Base-by-base conservation (phyloP, 2,113 vertebrate genomes). In the Ptilonorhynchus violaceus region DNA sequence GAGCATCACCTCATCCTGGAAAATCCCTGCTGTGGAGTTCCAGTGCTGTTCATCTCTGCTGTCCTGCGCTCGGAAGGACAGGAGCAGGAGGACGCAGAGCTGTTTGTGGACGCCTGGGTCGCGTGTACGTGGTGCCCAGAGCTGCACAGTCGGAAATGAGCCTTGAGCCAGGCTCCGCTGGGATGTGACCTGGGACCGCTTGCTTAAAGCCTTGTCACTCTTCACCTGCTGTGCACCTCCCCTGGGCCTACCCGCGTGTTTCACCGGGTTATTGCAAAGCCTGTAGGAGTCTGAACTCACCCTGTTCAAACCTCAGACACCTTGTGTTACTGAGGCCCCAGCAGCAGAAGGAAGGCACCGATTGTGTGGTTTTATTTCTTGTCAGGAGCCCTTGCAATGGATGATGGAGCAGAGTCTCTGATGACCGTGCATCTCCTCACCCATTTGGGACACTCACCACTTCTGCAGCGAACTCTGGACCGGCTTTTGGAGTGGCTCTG, bases 371-470 rank as follows among this genome's bases (percentile, higher is more conserved):
- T 68, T 49, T 21, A 15, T 20, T 41, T 47, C 68, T 83, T 67
- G 87, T 13, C 58, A 95, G 97, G 89, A 91, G 64, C 96, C 74
- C 56, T 94, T 68, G 64, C 92, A 53, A 98, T 98, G 97, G 96
- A 94, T 23, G 97, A 95, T 23, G 44, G 52, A 30, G 91, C 89
- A 46, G 98, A 98, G 70, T 59, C 97, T 27, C 92, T 96, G 77
- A 96, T 99, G 97, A 98, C 98, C 13, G 89, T 99, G 83, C 99
- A 99, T 87, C 98, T 99, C 24, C 98, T 99, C 2, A 96, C 99
- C 85, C 98, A 97, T 79, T 96, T 96, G 0, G 99, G 99, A 49
- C 98, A 98, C 13, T 99, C 99, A 0, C 85, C 93, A 18, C 96
- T 98, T 31, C 97, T 99, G 96, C 99, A 99, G 97, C 98, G 98